Evolutionary conservation across 2,797 vertebrate genomes (phyloP), one percentile per base, ranked within the genome.

Genomic region (Acridotheres tristis): DNA sequence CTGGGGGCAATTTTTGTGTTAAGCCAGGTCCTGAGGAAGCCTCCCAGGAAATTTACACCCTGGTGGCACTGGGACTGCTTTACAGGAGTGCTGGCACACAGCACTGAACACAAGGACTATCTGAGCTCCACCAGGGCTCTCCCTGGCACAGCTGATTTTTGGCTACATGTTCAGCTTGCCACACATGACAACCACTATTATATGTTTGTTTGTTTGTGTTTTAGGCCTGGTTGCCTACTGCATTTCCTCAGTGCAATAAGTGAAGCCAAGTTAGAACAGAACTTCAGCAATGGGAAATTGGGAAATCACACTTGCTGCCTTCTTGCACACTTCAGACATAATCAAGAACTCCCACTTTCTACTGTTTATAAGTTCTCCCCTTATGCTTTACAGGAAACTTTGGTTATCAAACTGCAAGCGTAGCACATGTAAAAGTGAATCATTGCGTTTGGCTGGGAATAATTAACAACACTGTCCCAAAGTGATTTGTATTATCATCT

Each of bases 101-200:
- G 63, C 0, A 0, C 18, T 22, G 65, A 36, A 5, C 34, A 16
- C 36, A 8, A 26, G 2, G 11, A 32, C 51, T 11, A 16, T 4
- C 40, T 16, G 0, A 20, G 38, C 20, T 34, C 47, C 77, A 76
- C 9, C 68, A 38, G 20, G 13, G 19, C 1, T 73, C 42, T 42
- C 32, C 25, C 0, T 1, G 68, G 50, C 53, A 57, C 59, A n/a
- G 61, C 9, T 73, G 59, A 34, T 27, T 69, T 79, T 27, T 89
- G 84, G 59, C 62, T 68, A 1, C 0, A 1, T 6, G 38, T 57
- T 32, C 1, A 2, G 40, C 29, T 73, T 66, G 43, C 74, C 74
- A 51, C 75, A 76, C 47, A 20, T 16, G 43, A 79, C 83, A 93
- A 38, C 30, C 43, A 36, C 34, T 42, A 29, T 23, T 36, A 23